Evolutionary conservation across 1,140 invertebrate species (phyloP), one percentile per base, ranked within the genome.

Genomic region (Diorhabda carinulata): DNA sequence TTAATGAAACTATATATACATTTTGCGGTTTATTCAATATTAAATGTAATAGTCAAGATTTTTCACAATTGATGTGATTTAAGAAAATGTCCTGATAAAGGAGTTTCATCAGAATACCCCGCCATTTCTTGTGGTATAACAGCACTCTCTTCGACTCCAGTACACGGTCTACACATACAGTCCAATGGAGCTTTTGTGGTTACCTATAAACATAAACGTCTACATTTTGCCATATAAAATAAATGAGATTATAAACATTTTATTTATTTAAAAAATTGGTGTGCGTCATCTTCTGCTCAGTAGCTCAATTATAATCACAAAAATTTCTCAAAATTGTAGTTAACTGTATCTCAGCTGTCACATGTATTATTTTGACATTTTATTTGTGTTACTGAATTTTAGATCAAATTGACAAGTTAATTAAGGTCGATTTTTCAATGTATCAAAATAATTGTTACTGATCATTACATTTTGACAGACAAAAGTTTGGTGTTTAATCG

Each of bases 121-220:
- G 92, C 92, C 4, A 95, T 91, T 85, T 97, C 94, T 84, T 96
- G 94, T 5, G 95, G 93, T 61, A 96, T 87, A 60, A 96, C 89
- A 3, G 92, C 86, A 75, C 89, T 91, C 81, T 96, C 93, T 78
- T 97, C 94, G 9, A 96, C 87, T 6, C 88, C 88, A 2, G 93
- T 94, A 79, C 95, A 97, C 4, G 94, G 94, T 44, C 95, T 87
- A 79, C 95, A 97, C 94, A 96, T 96, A 77, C 94, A 97, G 79
- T 95, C 93, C 56, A 95, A 80, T 0, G 95, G 94, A 9, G 94
- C 94, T 81, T 95, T 94, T 8, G 94, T 97, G 10, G 90, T 87
- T 3, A 97, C 89, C 92, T 94, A 74, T 10, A 81, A 82, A 75
- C 62, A 43, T 68, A 71, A 56, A 40, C 25, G 25, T 25, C 25